These are phyloP conservation scores for Eretmocerus hayati DNA, from an alignment of 2,888 invertebrate species.

Conservation along the genomic window DNA sequence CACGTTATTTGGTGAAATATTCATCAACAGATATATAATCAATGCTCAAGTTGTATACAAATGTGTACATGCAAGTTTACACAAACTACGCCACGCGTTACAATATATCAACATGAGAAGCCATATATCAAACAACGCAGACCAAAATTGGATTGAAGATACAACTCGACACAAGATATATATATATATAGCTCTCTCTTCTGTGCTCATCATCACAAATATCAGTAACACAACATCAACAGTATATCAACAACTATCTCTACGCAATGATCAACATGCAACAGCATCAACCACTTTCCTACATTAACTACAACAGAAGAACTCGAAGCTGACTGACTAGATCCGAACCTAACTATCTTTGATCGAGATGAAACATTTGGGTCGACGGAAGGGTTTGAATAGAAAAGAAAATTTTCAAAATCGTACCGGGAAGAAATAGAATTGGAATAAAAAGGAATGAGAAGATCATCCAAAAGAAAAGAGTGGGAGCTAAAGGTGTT, in stretches of 20 bases:
- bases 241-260: slow-evolving; percentile 9
- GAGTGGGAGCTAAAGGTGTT: slow-evolving; percentile 37
- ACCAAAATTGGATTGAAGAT: too few relatives aligned
- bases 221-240: slow-evolving; percentile 14
- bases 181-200: neutral
- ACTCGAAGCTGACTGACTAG: slow-evolving; percentile 17
- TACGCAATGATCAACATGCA: slow-evolving; percentile 2
- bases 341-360: slow-evolving; percentile 14
- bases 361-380: neutral
- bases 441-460: neutral
- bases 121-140: too few relatives aligned
- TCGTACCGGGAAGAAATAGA: too few relatives aligned
- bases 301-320: slow-evolving; percentile 9
- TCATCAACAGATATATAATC: too few relatives aligned
- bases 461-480: slow-evolving; percentile 4
- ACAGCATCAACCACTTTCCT: neutral
- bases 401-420: too few relatives aligned
- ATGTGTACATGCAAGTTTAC: too few relatives aligned
- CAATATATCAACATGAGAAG: slow-evolving; percentile 4
- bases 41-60: too few relatives aligned
- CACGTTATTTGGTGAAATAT: too few relatives aligned
- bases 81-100: neutral
- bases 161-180: too few relatives aligned
- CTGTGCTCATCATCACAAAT: slow-evolving; percentile 19
- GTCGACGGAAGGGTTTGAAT: slow-evolving; percentile 4